phyloP scores from a whole-genome alignment of 2,888 invertebrate species.

The Xylota segnis region DNA sequence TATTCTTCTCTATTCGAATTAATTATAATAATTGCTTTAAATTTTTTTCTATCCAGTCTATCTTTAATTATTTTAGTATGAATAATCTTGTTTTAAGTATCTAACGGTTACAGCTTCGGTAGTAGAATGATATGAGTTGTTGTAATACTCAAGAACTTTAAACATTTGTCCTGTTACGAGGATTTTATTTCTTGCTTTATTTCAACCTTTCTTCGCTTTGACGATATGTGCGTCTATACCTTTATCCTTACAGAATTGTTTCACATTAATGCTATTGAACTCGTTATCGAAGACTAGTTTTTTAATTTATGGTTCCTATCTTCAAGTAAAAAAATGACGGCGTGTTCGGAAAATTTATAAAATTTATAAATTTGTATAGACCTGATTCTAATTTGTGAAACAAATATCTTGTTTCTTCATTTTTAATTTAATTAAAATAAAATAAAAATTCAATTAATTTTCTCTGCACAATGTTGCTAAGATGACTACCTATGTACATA shows the following conservation, averaged over 20 bases:
- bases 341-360: neutral
- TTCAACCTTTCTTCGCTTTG: slow-evolving; percentile 23
- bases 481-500: too few species aligned
- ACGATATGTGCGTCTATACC: too few species aligned
- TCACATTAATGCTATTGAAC: slow-evolving; percentile 33
- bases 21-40: too few species aligned
- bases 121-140: slow-evolving; percentile 64
- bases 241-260: too few species aligned
- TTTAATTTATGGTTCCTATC: slow-evolving; percentile 47
- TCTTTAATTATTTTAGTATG: too few species aligned
- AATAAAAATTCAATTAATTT: too few species aligned
- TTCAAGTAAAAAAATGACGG: slow-evolving; percentile 32
- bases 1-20: too few species aligned
- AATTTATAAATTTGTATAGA: neutral
- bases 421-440: neutral
- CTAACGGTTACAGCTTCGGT: slow-evolving; percentile 62
- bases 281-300: slow-evolving; percentile 48
- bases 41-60: too few species aligned
- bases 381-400: neutral
- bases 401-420: neutral
- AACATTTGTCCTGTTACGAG: slow-evolving; percentile 70
- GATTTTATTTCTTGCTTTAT: slow-evolving; percentile 45
- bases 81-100: too few species aligned
- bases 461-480: too few species aligned
- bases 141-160: slow-evolving; percentile 66